Percentiles rank a stretch among this genome's conserved stretches.
These are phyloP conservation scores for Xestoiulus laeticollis DNA, from an alignment of 2,888 invertebrate species.

Conservation along the genomic window DNA sequence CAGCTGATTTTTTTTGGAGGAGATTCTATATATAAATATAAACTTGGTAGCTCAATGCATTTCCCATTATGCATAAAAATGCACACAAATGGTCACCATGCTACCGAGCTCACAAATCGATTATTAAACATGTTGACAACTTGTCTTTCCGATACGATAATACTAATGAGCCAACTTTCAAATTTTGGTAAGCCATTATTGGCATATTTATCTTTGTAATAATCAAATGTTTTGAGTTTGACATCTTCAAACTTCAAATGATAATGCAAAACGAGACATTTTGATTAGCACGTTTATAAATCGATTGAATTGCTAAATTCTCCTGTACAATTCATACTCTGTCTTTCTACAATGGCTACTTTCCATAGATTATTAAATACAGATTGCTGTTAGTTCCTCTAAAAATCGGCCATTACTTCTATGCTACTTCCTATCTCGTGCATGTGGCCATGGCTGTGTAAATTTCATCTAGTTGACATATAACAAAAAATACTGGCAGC, in stretches of 20 bases:
- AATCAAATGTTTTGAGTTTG: background rate
- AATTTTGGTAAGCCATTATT: background rate
- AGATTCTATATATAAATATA: background rate
- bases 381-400: no score
- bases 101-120: background rate
- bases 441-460: no score
- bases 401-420: no score
- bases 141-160: background rate
- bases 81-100: background rate
- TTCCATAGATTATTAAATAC: no score
- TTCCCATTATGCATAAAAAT: background rate
- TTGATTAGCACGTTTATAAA: background rate
- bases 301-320: no score
- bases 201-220: background rate
- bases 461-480: background rate
- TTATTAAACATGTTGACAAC: background rate
- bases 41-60: background rate
- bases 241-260: background rate
- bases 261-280: background rate
- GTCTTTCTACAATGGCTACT: no score
- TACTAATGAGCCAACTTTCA: background rate
- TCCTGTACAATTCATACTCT: no score
- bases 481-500: background rate
- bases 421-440: no score
- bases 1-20: background rate